Percentiles rank a stretch among this genome's conserved stretches.
phyloP scores from a whole-genome alignment of 2,888 invertebrate genomes.

The Caradrina kadenii region DNA sequence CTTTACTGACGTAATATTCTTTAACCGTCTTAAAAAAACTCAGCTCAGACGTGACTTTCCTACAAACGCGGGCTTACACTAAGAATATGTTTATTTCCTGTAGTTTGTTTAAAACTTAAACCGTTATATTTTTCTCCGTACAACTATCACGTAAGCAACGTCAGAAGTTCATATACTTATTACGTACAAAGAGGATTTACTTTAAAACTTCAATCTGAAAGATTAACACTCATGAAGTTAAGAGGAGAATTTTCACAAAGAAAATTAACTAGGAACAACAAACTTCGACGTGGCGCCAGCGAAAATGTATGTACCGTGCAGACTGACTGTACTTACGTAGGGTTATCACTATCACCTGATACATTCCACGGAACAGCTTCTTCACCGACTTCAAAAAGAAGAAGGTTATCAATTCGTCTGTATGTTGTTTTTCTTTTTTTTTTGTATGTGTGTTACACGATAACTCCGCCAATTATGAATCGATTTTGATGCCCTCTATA shows the following conservation, averaged over 20 bases:
- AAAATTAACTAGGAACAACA: conserved; percentile 69
- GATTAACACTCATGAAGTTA: conserved; percentile 72
- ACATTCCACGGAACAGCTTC: not conserved
- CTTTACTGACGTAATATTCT: conserved; percentile 42
- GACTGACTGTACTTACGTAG: conserved; percentile 46
- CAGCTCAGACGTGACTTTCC: conserved; percentile 43
- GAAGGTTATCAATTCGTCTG: too few relatives aligned
- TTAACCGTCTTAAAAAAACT: conserved; percentile 36
- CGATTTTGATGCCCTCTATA: too few relatives aligned
- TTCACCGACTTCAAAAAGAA: too few relatives aligned
- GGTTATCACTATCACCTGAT: conserved; percentile 34
- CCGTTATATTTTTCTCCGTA: conserved; percentile 49
- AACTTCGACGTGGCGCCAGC: conserved; percentile 59
- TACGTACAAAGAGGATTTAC: conserved; percentile 51
- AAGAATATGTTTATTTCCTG: conserved; percentile 54
- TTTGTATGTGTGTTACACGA: too few relatives aligned
- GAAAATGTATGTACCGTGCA: conserved; percentile 56
- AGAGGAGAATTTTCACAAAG: conserved; percentile 70
- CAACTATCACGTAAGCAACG: conserved; percentile 58
- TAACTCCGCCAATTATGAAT: too few relatives aligned
- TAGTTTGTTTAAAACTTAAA: conserved; percentile 52
- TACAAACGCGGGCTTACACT: conserved; percentile 39
- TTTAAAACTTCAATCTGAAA: conserved; percentile 69
- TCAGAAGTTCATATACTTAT: conserved; percentile 55
- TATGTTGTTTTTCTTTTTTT: too few relatives aligned